A percentile compares a stretch with the other conserved stretches of the same genome.
These are phyloP conservation scores for Oceanodroma leucorhoa DNA, from an alignment of 2,797 vertebrate species.

Conservation along the genomic window DNA sequence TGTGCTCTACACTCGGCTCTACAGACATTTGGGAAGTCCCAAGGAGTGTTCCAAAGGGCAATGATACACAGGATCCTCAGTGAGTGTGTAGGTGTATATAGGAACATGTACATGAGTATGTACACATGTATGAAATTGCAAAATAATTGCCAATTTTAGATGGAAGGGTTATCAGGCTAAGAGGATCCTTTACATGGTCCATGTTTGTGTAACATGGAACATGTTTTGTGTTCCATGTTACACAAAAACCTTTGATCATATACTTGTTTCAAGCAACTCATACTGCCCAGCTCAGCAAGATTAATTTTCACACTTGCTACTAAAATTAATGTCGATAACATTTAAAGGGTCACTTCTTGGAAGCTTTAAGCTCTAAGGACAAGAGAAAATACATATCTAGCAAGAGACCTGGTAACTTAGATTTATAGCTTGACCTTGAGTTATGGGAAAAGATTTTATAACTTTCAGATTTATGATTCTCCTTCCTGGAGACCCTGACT, in stretches of 20 bases:
- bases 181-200: not conserved
- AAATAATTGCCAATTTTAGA: not conserved
- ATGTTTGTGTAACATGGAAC: not conserved
- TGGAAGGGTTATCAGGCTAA: not conserved
- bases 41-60: not conserved
- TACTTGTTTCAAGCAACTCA: not conserved
- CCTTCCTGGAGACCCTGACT: not conserved
- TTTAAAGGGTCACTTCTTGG: not conserved
- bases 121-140: not conserved
- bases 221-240: not conserved
- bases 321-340: not conserved
- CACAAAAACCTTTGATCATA: not conserved
- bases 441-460: not conserved
- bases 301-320: not conserved
- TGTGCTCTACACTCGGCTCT: not conserved
- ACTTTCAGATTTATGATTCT: not conserved
- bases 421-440: conserved; percentile 12
- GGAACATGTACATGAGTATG: not conserved
- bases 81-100: not conserved
- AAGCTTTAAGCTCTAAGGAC: not conserved
- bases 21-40: not conserved
- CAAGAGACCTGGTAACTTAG: not conserved
- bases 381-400: not conserved
- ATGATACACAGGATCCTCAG: not conserved
- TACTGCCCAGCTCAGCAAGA: not conserved